phyloP scores from a whole-genome alignment of 2,797 vertebrate genomes.

The Chromis chromis region DNA sequence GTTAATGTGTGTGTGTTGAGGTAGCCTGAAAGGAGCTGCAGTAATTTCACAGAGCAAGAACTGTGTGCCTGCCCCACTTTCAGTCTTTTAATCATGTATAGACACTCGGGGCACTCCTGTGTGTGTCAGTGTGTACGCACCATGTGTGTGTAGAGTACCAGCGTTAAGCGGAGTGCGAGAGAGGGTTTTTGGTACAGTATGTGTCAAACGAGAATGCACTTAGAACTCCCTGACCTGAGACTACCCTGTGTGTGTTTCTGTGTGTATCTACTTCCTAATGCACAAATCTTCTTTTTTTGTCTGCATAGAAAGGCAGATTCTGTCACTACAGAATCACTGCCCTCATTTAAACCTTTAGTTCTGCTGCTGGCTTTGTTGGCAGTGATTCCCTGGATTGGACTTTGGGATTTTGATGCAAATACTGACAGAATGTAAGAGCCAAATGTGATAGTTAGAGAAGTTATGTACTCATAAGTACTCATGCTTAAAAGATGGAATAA shows the following conservation, averaged over 20 bases:
- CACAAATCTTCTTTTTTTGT: background rate
- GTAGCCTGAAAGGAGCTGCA: conserved; percentile 58
- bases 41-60: conserved; percentile 65
- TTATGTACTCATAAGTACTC: no score
- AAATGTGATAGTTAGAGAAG: background rate
- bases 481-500: no score
- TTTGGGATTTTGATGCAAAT: background rate
- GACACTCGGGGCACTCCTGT: conserved; percentile 65
- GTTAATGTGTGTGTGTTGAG: conserved; percentile 25
- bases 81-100: conserved; percentile 80
- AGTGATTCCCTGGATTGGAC: conserved; percentile 21
- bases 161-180: conserved; percentile 53
- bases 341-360: conserved; percentile 41
- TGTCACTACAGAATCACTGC: conserved; percentile 1
- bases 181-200: conserved; percentile 58
- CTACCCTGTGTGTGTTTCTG: conserved; percentile 26
- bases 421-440: background rate
- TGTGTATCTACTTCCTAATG: conserved; percentile 26
- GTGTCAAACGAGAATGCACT: conserved; percentile 61
- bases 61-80: conserved; percentile 76
- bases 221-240: conserved; percentile 60
- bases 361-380: conserved; percentile 10
- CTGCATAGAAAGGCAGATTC: conserved; percentile 28
- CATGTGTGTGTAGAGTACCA: conserved; percentile 40
- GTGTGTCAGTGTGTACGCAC: conserved; percentile 10